These are phyloP conservation scores for Plagodis pulveraria DNA, from an alignment of 2,888 invertebrate genomes.

Conservation along the genomic window DNA sequence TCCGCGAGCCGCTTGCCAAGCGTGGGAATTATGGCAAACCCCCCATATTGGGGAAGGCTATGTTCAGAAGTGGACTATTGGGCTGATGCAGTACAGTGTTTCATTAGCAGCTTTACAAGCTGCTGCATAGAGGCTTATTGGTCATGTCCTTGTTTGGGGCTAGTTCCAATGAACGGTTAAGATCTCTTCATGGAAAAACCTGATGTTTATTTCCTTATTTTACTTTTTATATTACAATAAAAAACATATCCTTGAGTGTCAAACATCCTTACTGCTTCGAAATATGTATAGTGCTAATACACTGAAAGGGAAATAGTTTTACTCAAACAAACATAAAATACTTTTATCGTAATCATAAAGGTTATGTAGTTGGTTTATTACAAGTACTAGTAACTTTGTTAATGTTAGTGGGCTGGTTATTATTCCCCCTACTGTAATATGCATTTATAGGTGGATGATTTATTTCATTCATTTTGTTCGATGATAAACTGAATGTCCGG, in stretches of 20 bases:
- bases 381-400: slow-evolving; percentile 10
- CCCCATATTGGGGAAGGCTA: too few species aligned
- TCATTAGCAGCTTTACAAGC: too few species aligned
- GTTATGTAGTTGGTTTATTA: slow-evolving; percentile 24
- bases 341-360: slow-evolving; percentile 24
- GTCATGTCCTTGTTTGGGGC: too few species aligned
- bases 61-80: too few species aligned
- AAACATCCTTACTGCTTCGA: slow-evolving; percentile 9
- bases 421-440: background rate
- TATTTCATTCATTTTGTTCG: background rate
- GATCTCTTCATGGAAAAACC: too few species aligned
- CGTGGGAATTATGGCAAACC: too few species aligned
- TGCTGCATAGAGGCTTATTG: too few species aligned
- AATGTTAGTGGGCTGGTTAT: slow-evolving; percentile 7
- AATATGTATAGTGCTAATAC: slow-evolving; percentile 6
- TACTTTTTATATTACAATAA: too few species aligned
- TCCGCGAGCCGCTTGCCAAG: too few species aligned
- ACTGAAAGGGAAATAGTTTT: slow-evolving; percentile 14
- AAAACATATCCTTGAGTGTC: background rate
- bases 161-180: too few species aligned
- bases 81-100: too few species aligned
- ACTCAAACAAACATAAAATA: slow-evolving; percentile 25
- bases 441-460: background rate
- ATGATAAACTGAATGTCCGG: background rate
- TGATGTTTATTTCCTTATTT: too few species aligned